Evolutionary conservation across 23 tunicate species (phyloP).

Genomic region (Trididemnum nubilum): DNA sequence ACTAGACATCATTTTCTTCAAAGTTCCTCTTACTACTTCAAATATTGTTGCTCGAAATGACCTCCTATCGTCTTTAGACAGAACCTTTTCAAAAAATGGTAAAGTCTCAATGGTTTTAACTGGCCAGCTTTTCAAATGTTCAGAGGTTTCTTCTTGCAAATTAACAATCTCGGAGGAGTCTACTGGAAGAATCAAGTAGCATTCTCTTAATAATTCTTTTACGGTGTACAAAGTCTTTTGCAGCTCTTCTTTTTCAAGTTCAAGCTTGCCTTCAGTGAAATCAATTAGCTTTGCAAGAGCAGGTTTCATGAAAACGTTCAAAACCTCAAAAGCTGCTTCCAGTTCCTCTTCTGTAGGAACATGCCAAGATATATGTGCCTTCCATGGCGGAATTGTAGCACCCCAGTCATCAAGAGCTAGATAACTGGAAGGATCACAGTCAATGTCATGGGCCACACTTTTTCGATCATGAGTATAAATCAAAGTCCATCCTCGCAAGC

Average conservation of each 20-base stretch:
- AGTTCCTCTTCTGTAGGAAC: constrained; percentile 64
- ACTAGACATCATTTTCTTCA: constrained; percentile 36
- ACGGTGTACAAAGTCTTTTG: constrained; percentile 35
- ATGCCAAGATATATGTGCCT: constrained; percentile 73
- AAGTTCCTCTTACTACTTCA: constrained; percentile 22
- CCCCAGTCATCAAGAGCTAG: constrained; percentile 87
- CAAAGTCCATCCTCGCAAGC: constrained; percentile 36
- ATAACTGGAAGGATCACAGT: constrained; percentile 34
- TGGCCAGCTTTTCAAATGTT: constrained; percentile 38
- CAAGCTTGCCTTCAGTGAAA: constrained; percentile 27
- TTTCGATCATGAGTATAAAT: constrained; percentile 49
- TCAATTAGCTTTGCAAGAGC: constrained; percentile 33
- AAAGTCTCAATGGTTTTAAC: constrained; percentile 32
- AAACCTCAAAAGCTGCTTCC: constrained; percentile 48
- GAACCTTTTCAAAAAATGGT: constrained; percentile 28
- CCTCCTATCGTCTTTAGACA: constrained; percentile 19
- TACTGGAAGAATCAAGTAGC: constrained; percentile 27
- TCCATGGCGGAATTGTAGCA: constrained; percentile 43
- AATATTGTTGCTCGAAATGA: constrained; percentile 35
- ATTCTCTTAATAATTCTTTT: constrained; percentile 32
- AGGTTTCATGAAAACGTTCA: constrained; percentile 55
- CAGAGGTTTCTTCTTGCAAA: constrained; percentile 29
- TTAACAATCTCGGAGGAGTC: constrained; percentile 17
- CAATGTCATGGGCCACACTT: constrained; percentile 36
- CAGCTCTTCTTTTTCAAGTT: constrained; percentile 69